Percentiles rank a stretch among this genome's conserved stretches.
phyloP scores from a whole-genome alignment of 2,888 invertebrate genomes.

The Osmoderma eremita region DNA sequence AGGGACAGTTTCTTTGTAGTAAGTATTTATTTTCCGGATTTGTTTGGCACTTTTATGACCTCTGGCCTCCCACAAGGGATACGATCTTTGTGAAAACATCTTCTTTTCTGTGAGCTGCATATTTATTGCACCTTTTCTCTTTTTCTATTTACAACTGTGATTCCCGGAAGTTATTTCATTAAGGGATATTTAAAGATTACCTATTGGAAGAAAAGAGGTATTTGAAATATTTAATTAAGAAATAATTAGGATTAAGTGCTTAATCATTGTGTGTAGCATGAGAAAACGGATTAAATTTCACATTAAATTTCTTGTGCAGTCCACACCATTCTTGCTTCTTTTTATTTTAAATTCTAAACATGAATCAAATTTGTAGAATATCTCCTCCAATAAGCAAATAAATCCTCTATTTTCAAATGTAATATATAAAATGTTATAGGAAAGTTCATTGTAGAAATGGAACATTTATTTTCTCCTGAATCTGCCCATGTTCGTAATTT shows the following conservation, averaged over 20 bases:
- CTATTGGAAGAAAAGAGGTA: not conserved
- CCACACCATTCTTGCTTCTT: too few species aligned
- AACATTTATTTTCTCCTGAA: too few species aligned
- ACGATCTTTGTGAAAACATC: not conserved
- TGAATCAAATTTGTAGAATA: too few species aligned
- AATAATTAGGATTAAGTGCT: not conserved
- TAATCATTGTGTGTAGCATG: not conserved
- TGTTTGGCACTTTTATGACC: not conserved
- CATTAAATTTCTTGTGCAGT: slow-evolving; percentile 1
- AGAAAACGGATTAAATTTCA: not conserved
- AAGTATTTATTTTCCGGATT: slow-evolving; percentile 15
- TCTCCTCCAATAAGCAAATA: too few species aligned
- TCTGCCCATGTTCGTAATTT: too few species aligned
- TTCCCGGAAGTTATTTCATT: not conserved
- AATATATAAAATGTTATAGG: too few species aligned
- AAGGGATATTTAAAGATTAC: not conserved
- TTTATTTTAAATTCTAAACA: too few species aligned
- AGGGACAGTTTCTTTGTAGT: slow-evolving; percentile 34
- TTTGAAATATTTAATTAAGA: not conserved
- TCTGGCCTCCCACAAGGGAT: not conserved
- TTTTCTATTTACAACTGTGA: too few species aligned
- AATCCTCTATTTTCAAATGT: too few species aligned
- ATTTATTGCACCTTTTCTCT: not conserved
- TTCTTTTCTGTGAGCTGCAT: not conserved
- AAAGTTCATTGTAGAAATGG: too few species aligned